Conservation (phyloP, 1,140 invertebrate genomes). For the Drosophila obscura region DNA sequence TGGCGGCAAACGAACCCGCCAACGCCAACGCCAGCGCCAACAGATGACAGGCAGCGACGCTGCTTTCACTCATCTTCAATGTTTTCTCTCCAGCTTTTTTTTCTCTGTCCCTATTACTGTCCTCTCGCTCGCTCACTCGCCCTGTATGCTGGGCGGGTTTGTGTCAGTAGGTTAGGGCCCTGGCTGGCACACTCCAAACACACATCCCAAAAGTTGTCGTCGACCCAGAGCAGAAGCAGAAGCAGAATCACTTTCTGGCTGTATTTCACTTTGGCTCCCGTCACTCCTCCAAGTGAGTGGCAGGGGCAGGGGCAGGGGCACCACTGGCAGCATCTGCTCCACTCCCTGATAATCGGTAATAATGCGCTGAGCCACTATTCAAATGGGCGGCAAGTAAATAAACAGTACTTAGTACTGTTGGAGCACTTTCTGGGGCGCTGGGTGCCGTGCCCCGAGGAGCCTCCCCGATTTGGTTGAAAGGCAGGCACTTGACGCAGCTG, state of each 20-base stretch:
- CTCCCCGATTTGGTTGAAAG: constrained; percentile 22
- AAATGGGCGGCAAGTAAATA: constrained; percentile 71
- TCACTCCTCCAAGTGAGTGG: not conserved
- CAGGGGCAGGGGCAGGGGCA: not conserved
- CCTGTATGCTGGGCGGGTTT: constrained; percentile 8
- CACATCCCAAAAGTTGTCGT: too few species aligned
- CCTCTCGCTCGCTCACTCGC: not conserved
- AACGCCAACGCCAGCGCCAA: constrained; percentile 50
- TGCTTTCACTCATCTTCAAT: constrained; percentile 64
- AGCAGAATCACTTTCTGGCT: too few species aligned
- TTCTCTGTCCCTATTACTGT: constrained; percentile 19
- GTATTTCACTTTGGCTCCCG: too few species aligned
- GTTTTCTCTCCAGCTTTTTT: constrained; percentile 57
- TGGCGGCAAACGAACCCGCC: constrained; percentile 69
- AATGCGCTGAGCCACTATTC: constrained; percentile 71
- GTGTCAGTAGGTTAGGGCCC: constrained; percentile 60
- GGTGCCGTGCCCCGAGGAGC: not conserved
- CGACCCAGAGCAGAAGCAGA: too few species aligned
- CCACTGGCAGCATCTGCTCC: constrained; percentile 64
- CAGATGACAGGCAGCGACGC: constrained; percentile 71
- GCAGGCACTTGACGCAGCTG: constrained; percentile 36
- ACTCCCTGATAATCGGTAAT: constrained; percentile 75
- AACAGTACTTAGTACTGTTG: constrained; percentile 51
- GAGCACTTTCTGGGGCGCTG: constrained; percentile 32
- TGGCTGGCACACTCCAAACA: too few species aligned